Base-by-base conservation (phyloP, 2,888 invertebrate species). In the Xestia rhomboidea region DNA sequence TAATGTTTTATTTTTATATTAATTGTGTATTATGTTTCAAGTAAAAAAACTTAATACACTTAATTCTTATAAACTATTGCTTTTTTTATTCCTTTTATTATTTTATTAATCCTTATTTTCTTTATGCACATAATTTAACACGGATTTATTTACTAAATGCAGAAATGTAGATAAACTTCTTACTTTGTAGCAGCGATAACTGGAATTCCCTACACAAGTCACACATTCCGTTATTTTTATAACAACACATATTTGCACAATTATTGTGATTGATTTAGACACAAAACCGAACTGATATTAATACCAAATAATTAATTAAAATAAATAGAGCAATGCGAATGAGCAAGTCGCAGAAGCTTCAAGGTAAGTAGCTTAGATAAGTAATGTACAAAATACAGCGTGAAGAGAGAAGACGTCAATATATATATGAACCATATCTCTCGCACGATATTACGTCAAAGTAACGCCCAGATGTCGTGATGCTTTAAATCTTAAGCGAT, bases 341-440 rank as follows among this genome's bases (percentile, higher is more conserved):
- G 90, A 92, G 91, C 92, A 92, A 93, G 92, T 92, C 93, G 87
- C 90, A 92, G 94, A 92, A 94, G 94, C 96, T 95, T 95, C 95
- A 95, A 95, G 95, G 96, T 95, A 94, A 94, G 93, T 91, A 95
- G 95, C 96, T 96, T 94, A 95, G 96, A 96, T 96, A 96, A 95
- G 95, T 92, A 90, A 90, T 93, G 95, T 93, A 95, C 94, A 93
- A 94, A 96, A 96, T 96, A 96, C 94, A 92, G 93, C 90, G 93
- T 86, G 91, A 92, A 89, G 90, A 91, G 90, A 89, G 90, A 92
- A 94, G 93, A 92, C 95, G 93, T 94, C 95, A 94, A 92, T 96
- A 96, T 96, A 95, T 96, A 96, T 96, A 94, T 93, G 95, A 90
- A 92, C 94, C 94, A 91, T 96, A 96, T 94, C 96, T 93, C 90